Evolutionary conservation across 1,140 invertebrate species (phyloP), one percentile per base, ranked within the genome.

Genomic region (Drosophila aff.): DNA sequence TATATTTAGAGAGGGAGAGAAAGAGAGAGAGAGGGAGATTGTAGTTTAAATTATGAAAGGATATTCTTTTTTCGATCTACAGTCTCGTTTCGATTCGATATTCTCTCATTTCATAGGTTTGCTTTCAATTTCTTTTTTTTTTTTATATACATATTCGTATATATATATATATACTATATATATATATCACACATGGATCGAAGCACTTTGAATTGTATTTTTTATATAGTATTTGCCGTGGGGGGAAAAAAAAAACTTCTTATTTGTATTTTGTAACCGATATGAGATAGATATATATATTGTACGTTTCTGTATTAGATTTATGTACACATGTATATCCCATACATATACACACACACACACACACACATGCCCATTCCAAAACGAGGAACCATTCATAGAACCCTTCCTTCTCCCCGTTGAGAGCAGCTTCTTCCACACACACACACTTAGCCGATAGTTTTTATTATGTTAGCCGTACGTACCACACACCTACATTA

Each of bases 151-250:
- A 28, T 28, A 28, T 28, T 1, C 28, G 28, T 28, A 28, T 7
- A 7, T 10, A 18, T 21, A 36, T 53, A 53, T 36, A 52, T 18
- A 36, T 2, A 52, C 15, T 28, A 50, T 44, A 44, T 44, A 21
- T 28, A 49, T 50, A 21, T 36, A 53, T 7, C 41, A 52, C 13
- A 23, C 7, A 55, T 55, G 2, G 8, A 38, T 65, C 57, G 40
- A 65, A 60, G 21, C 57, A 65, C 57, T 40, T 59, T 33, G 44
- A 87, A 74, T 76, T 87, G 84, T 87, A 89, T 87, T 87, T 87
- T 87, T 83, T 87, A 83, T 81, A 87, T 78, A 87, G 84, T 87
- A 87, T 87, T 87, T 84, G 75, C 73, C 16, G 33, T 9, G 23
- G 6, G 6, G 10, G 44, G 28, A 38, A 31, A 11, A 55, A 82